Evolutionary conservation across 1,140 invertebrate species (phyloP).

Genomic region (Anthonomus grandis): DNA sequence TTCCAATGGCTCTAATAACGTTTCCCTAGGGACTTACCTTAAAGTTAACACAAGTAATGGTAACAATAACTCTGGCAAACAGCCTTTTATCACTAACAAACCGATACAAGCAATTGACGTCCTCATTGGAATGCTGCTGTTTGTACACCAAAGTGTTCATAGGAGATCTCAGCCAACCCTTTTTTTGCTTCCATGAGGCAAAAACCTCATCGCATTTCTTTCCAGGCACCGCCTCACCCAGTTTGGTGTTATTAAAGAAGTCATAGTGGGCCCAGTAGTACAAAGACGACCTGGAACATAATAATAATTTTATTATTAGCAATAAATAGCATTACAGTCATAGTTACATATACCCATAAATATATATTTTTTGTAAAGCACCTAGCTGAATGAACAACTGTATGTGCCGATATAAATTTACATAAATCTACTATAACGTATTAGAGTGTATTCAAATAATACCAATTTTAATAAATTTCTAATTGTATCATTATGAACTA

Average conservation of each 20-base stretch:
- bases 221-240: conserved; percentile 71
- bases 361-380: no score
- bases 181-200: conserved; percentile 69
- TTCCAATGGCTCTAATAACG: background rate
- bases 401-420: no score
- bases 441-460: no score
- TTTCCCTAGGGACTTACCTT: conserved; percentile 50
- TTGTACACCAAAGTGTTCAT: conserved; percentile 84
- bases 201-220: conserved; percentile 84
- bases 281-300: conserved; percentile 65
- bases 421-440: no score
- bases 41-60: conserved; percentile 65
- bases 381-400: no score
- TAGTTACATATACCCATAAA: background rate
- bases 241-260: conserved; percentile 85
- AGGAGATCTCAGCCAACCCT: conserved; percentile 72
- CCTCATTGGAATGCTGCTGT: conserved; percentile 60
- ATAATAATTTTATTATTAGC: conserved; percentile 3
- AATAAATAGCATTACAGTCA: background rate
- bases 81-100: conserved; percentile 78
- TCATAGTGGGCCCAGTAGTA: conserved; percentile 92
- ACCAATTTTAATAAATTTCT: no score
- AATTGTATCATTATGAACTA: no score
- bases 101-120: conserved; percentile 75
- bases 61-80: conserved; percentile 75